Base-by-base conservation (phyloP, 2,888 invertebrate species). In the Raillietiella orientalis region DNA sequence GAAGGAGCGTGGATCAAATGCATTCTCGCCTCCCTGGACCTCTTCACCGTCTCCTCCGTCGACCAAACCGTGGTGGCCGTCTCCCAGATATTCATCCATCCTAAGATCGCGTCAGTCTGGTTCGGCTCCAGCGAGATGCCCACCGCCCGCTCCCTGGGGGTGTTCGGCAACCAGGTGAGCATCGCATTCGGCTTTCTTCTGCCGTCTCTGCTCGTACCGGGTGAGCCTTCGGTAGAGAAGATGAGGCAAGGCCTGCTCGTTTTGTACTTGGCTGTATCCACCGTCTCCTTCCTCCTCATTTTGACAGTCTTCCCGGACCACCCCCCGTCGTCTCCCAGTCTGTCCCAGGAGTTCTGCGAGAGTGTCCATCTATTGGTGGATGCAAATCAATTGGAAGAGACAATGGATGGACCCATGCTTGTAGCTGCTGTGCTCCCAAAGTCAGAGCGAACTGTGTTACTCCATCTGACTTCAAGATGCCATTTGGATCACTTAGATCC, bases 121-220 rank as follows among this genome's bases (percentile, higher is more conserved):
- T 96, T 96, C 45, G 87, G 90, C 1, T 69, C 79, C 1, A 66
- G 74, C 39, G 77, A 90, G 51, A 84, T 90, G 3, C 84, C 87
- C 8, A 77, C 79, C 0, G 93, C 93, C 1, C 87, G 87, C 50
- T 77, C 90, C 39, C 64, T 90, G 34, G 93, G 93, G 5, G 90
- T 96, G 8, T 93, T 96, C 46, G 93, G 93, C 12, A 93, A 93
- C 51, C 90, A 93, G 67, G 87, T 87, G 43, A 90, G 93, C 14
- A 64, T 82, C 28, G 90, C 93, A 0, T 52, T 79, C 9, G 77
- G 75, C 27, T 82, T 82, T 43, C 52, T 79, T 4, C 43, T 67
- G 11, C 66, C 67, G 0, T 64, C 67, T 2, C 47, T 59, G 36
- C 41, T 69, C 30, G 65, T 67, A 3, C 50, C 53, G 4, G 59